Percentiles rank a stretch among this genome's conserved stretches.
These are phyloP conservation scores for Dynastes tityus DNA, from an alignment of 2,888 invertebrate species.

Conservation along the genomic window DNA sequence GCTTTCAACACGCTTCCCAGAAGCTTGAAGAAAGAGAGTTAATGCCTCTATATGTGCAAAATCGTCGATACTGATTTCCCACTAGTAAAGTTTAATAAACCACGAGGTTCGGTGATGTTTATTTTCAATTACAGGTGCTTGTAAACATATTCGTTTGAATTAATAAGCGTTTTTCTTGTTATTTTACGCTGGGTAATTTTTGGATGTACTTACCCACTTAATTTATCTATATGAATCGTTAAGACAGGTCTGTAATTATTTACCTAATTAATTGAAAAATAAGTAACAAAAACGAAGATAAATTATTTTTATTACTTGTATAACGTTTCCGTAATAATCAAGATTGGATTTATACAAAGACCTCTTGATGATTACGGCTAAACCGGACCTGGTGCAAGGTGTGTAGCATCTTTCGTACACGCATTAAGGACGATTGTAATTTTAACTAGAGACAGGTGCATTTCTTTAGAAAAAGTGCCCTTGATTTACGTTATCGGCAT, in stretches of 20 bases:
- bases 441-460: slow-evolving; percentile 1
- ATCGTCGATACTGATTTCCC: slow-evolving; percentile 1
- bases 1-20: slow-evolving; percentile 25
- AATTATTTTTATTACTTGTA: background rate
- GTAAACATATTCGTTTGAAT: background rate
- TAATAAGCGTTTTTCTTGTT: background rate
- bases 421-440: background rate
- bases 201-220: background rate
- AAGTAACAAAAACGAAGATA: background rate
- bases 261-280: background rate
- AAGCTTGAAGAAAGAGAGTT: background rate
- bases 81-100: slow-evolving; percentile 20
- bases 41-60: background rate
- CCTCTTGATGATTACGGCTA: no score
- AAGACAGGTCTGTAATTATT: background rate
- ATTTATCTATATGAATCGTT: background rate
- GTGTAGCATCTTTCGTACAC: slow-evolving; percentile 10
- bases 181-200: slow-evolving; percentile 14
- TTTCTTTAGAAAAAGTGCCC: background rate
- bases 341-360: background rate
- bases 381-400: background rate
- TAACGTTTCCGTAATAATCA: background rate
- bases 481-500: slow-evolving; percentile 12
- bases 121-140: background rate
- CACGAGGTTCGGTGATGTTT: background rate